Conservation (phyloP, 2,113 vertebrate species). For the Gymnocephalus cernua region DNA sequence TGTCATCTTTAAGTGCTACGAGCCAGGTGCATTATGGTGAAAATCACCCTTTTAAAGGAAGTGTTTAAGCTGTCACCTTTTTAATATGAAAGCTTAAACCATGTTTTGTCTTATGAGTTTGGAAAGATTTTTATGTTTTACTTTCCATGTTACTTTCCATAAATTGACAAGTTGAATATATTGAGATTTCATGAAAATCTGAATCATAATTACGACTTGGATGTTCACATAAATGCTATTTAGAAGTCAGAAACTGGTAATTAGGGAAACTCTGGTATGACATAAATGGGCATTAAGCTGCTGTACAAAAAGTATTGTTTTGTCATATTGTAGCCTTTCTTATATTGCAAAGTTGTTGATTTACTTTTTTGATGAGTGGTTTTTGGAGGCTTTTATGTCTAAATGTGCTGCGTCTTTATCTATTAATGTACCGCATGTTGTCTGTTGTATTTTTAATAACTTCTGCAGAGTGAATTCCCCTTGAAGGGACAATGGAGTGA, state of each 20-base stretch:
- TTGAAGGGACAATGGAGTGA: background rate
- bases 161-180: background rate
- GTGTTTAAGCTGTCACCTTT: background rate
- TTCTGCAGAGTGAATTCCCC: background rate
- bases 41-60: background rate
- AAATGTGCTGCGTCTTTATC: background rate
- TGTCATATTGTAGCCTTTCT: background rate
- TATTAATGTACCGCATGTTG: background rate
- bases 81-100: background rate
- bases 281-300: background rate
- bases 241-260: background rate
- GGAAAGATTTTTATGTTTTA: background rate
- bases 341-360: background rate
- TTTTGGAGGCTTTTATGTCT: background rate
- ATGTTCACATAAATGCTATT: background rate
- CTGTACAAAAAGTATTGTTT: background rate
- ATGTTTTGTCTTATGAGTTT: background rate
- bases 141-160: background rate
- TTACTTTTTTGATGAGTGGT: background rate
- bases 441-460: slow-evolving; percentile 7
- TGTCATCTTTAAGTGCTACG: background rate
- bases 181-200: background rate
- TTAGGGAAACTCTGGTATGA: background rate
- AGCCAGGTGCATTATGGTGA: background rate
- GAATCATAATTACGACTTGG: too few relatives aligned